Evolutionary conservation across 2,888 invertebrate species (phyloP).

Genomic region (Drosophila anceps): DNA sequence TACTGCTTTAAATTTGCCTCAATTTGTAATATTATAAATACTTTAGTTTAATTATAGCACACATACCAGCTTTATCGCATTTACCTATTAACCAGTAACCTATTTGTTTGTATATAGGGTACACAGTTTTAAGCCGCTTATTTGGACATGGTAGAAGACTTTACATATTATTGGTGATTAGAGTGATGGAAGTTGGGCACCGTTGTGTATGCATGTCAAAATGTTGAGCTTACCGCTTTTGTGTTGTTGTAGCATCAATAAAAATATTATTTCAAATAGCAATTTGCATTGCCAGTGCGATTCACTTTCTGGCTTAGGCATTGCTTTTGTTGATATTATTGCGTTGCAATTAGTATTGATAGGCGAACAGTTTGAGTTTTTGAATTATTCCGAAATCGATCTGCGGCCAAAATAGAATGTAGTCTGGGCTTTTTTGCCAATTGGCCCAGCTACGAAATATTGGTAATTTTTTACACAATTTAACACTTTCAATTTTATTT

Average conservation of each 20-base stretch:
- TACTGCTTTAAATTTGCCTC: not conserved
- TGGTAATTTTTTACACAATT: slow-evolving; percentile 47
- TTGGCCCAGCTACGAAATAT: slow-evolving; percentile 11
- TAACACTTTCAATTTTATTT: slow-evolving; percentile 57
- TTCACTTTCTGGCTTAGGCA: slow-evolving; percentile 51
- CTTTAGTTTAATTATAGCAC: not conserved
- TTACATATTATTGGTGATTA: slow-evolving; percentile 8
- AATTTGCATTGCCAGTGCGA: slow-evolving; percentile 56
- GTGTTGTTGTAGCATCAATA: slow-evolving; percentile 56
- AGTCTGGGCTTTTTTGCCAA: slow-evolving; percentile 14
- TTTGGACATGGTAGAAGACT: not conserved
- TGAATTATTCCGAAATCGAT: slow-evolving; percentile 51
- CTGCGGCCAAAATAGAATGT: slow-evolving; percentile 17
- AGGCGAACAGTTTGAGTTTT: slow-evolving; percentile 15
- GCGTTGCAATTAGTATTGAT: slow-evolving; percentile 42
- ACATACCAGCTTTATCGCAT: not conserved
- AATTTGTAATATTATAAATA: not conserved
- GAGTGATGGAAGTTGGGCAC: slow-evolving; percentile 5
- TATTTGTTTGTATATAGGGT: not conserved
- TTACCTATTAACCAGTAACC: not conserved
- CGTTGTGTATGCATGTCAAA: slow-evolving; percentile 1
- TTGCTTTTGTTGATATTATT: slow-evolving; percentile 42
- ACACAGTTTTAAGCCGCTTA: not conserved
- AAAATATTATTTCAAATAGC: slow-evolving; percentile 51
- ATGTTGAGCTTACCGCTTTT: slow-evolving; percentile 57